Evolutionary conservation across 2,113 vertebrate species (phyloP).

Genomic region (Cheirogaleus medius): DNA sequence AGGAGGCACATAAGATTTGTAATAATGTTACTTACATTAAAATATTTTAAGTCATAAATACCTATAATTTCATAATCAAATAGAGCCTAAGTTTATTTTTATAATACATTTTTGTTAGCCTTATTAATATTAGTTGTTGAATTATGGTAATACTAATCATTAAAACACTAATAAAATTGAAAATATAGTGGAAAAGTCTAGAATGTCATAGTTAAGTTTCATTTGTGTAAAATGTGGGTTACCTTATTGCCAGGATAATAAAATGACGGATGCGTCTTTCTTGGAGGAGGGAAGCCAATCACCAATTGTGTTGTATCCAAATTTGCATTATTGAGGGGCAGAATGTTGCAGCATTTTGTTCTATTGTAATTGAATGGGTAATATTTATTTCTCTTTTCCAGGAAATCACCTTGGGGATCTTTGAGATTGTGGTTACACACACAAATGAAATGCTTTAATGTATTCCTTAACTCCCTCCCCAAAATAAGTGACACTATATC

Average conservation of each 20-base stretch:
- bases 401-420: neutral
- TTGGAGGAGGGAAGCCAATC: too few relatives aligned
- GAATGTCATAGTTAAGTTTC: neutral
- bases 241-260: neutral
- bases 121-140: neutral
- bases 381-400: neutral
- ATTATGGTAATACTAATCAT: neutral
- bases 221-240: neutral
- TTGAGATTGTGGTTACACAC: neutral
- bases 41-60: slow-evolving; percentile 1
- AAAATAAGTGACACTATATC: neutral
- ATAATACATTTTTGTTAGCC: neutral
- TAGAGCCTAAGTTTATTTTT: neutral
- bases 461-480: neutral
- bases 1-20: neutral
- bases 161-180: neutral
- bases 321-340: neutral
- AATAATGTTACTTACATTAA: neutral
- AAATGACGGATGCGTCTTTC: neutral
- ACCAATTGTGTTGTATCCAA: neutral
- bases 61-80: neutral
- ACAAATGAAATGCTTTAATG: neutral
- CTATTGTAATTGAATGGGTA: neutral
- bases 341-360: neutral
- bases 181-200: neutral